These are phyloP conservation scores for Drosophila peninsularis DNA, from an alignment of 2,888 invertebrate species.

Conservation along the genomic window DNA sequence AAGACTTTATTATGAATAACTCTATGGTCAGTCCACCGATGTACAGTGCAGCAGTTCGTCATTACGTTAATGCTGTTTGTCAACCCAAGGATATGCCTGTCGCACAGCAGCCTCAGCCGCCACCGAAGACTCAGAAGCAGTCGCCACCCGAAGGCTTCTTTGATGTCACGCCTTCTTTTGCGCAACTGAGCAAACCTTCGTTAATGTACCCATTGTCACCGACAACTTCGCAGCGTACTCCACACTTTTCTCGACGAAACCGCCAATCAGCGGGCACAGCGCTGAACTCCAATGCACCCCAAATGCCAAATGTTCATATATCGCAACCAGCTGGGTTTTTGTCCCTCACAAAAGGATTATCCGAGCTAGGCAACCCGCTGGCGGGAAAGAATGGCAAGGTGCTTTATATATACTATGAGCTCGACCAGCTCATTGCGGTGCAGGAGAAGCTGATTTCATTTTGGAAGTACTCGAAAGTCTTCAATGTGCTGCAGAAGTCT, in stretches of 20 bases:
- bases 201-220: slow-evolving; percentile 42
- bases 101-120: not conserved
- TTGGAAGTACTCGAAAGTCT: slow-evolving; percentile 82
- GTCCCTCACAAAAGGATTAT: slow-evolving; percentile 57
- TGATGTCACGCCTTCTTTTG: slow-evolving; percentile 12
- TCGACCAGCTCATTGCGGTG: slow-evolving; percentile 82
- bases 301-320: not conserved
- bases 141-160: slow-evolving; percentile 3
- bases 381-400: slow-evolving; percentile 77
- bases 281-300: not conserved
- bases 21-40: slow-evolving; percentile 36
- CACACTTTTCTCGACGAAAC: slow-evolving; percentile 43
- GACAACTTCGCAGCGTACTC: slow-evolving; percentile 14
- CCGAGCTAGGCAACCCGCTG: slow-evolving; percentile 79
- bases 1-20: slow-evolving; percentile 21
- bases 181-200: slow-evolving; percentile 25
- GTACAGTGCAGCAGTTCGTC: slow-evolving; percentile 23
- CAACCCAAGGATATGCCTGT: slow-evolving; percentile 4
- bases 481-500: slow-evolving; percentile 68
- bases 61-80: slow-evolving; percentile 22
- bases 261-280: slow-evolving; percentile 41
- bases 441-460: slow-evolving; percentile 81
- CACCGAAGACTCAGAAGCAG: not conserved
- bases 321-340: slow-evolving; percentile 52
- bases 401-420: slow-evolving; percentile 80